These are phyloP conservation scores for Caenorhabditis latens DNA, from an alignment of 1,140 invertebrate species.

Conservation along the genomic window DNA sequence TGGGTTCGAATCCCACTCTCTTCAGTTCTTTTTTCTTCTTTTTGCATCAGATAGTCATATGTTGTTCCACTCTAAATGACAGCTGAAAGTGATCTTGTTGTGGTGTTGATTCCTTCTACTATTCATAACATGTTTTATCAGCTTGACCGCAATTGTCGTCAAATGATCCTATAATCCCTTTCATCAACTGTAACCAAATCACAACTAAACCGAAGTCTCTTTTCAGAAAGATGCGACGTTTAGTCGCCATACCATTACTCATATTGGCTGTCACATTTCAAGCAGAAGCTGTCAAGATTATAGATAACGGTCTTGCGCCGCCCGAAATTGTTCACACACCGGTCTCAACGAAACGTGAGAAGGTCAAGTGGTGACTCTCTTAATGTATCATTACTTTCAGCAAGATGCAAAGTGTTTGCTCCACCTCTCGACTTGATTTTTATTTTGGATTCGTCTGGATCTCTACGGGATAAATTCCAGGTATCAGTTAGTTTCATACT, in stretches of 20 bases:
- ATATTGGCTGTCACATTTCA: constrained; percentile 28
- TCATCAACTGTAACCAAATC: constrained; percentile 29
- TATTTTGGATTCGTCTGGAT: constrained; percentile 76
- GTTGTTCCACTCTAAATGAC: constrained; percentile 30
- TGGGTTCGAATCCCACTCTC: constrained; percentile 78
- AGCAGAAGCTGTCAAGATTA: constrained; percentile 69
- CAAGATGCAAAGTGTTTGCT: constrained; percentile 73
- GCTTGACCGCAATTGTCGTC: neutral
- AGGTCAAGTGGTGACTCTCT: neutral
- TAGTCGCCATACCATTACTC: constrained; percentile 50
- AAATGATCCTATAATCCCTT: constrained; percentile 22
- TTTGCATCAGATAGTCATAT: constrained; percentile 4
- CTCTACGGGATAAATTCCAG: constrained; percentile 76
- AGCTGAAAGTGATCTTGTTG: constrained; percentile 6
- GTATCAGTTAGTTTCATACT: neutral
- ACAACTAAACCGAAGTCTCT: neutral
- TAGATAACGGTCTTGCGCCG: constrained; percentile 75
- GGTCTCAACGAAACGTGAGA: constrained; percentile 74
- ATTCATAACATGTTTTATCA: constrained; percentile 43
- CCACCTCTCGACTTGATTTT: constrained; percentile 75
- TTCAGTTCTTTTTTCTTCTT: constrained; percentile 51
- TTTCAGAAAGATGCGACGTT: constrained; percentile 26
- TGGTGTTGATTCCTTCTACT: neutral
- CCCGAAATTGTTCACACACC: constrained; percentile 77
- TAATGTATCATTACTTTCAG: constrained; percentile 66